These are phyloP conservation scores for Dryobotodes eremita DNA, from an alignment of 2,888 invertebrate genomes.

Conservation along the genomic window DNA sequence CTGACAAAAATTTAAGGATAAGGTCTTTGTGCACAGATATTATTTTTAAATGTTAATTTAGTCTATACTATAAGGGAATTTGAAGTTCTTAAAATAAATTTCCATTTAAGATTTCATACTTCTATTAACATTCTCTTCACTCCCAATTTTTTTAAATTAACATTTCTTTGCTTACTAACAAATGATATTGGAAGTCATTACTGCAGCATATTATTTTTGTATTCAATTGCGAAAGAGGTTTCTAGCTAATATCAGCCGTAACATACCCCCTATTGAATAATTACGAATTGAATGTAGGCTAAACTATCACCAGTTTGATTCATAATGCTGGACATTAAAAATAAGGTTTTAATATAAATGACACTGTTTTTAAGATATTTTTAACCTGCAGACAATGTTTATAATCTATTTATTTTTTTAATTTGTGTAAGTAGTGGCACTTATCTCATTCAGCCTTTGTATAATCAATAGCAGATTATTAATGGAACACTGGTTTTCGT, in stretches of 20 bases:
- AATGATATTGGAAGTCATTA: background rate
- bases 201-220: slow-evolving; percentile 7
- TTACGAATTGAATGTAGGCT: slow-evolving; percentile 62
- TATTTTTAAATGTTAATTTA: slow-evolving; percentile 24
- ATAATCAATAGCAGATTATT: slow-evolving; percentile 30
- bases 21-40: slow-evolving; percentile 12
- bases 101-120: background rate
- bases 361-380: slow-evolving; percentile 64
- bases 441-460: slow-evolving; percentile 65
- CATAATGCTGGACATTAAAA: slow-evolving; percentile 68
- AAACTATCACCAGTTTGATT: slow-evolving; percentile 65
- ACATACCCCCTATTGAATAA: slow-evolving; percentile 46
- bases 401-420: slow-evolving; percentile 65
- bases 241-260: slow-evolving; percentile 52
- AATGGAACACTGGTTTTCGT: slow-evolving; percentile 39
- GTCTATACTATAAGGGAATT: slow-evolving; percentile 3
- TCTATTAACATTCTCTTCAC: background rate
- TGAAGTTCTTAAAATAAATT: background rate
- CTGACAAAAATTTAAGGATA: slow-evolving; percentile 15
- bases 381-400: slow-evolving; percentile 65
- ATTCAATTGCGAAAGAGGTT: background rate
- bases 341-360: slow-evolving; percentile 61
- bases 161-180: background rate
- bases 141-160: background rate
- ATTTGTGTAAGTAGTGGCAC: slow-evolving; percentile 59